Evolutionary conservation across 2,888 invertebrate genomes (phyloP).

Genomic region (Drosophila kanekoi): DNA sequence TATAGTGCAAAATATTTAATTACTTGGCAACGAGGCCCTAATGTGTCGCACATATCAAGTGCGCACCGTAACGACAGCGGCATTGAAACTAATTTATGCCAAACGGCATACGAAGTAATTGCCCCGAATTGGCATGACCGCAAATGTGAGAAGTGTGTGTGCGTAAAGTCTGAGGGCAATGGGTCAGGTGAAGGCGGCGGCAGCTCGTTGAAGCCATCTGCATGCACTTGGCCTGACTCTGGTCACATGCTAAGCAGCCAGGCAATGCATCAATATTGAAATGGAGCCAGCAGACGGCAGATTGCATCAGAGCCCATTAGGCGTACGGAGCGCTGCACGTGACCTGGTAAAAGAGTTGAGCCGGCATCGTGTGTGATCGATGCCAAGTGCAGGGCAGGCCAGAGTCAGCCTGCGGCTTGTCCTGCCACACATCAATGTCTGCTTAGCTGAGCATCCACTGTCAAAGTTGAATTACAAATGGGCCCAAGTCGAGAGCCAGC

Average conservation of each 20-base stretch:
- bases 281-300: conserved; percentile 32
- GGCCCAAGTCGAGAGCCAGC: conserved; percentile 45
- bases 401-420: conserved; percentile 15
- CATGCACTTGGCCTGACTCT: conserved; percentile 37
- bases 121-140: conserved; percentile 68
- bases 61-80: conserved; percentile 25
- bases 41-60: conserved; percentile 68
- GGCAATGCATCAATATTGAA: conserved; percentile 67
- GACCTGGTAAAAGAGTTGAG: conserved; percentile 31
- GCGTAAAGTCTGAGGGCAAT: background rate
- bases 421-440: conserved; percentile 55
- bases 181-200: conserved; percentile 16
- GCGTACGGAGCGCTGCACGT: conserved; percentile 32
- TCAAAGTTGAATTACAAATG: conserved; percentile 75
- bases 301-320: conserved; percentile 47
- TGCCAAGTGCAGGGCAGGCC: conserved; percentile 35
- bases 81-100: conserved; percentile 74
- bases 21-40: conserved; percentile 65
- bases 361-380: conserved; percentile 40
- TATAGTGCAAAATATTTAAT: conserved; percentile 61
- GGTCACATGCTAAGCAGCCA: conserved; percentile 57
- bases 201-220: conserved; percentile 37
- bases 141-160: conserved; percentile 30
- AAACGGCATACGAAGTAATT: conserved; percentile 71
- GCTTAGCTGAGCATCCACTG: conserved; percentile 41